These are phyloP conservation scores for Rosalia funebris DNA, from an alignment of 2,888 invertebrate genomes.

Conservation along the genomic window DNA sequence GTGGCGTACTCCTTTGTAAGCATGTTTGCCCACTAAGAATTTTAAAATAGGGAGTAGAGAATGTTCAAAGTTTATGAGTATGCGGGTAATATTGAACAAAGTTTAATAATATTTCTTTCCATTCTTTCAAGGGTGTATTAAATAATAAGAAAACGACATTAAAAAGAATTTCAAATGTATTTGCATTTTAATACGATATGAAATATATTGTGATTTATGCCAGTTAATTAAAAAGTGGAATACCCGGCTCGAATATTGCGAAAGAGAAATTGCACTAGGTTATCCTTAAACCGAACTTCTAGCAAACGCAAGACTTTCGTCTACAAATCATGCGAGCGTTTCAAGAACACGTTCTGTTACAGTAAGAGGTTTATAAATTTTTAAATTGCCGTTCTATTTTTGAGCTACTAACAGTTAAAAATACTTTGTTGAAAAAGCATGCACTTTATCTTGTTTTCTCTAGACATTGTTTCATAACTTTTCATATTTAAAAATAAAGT, in stretches of 20 bases:
- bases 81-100: conserved; percentile 37
- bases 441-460: conserved; percentile 2
- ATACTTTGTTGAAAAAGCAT: background rate
- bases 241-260: conserved; percentile 37
- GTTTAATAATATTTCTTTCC: conserved; percentile 42
- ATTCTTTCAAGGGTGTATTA: conserved; percentile 39
- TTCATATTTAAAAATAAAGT: conserved; percentile 5
- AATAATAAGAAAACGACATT: conserved; percentile 39
- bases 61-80: conserved; percentile 38
- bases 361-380: conserved; percentile 8
- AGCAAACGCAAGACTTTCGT: background rate
- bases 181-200: conserved; percentile 43
- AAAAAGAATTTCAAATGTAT: conserved; percentile 42
- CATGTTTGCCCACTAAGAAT: conserved; percentile 21
- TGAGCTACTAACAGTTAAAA: background rate
- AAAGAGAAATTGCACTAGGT: conserved; percentile 33
- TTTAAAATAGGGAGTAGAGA: conserved; percentile 27
- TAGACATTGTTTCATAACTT: background rate
- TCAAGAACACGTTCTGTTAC: conserved; percentile 1
- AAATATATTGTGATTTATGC: conserved; percentile 46
- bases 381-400: background rate
- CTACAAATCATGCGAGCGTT: conserved; percentile 8
- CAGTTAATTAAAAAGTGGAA: conserved; percentile 41
- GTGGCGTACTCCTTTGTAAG: no score
- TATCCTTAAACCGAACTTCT: conserved; percentile 22